Evolutionary conservation across 1,140 invertebrate species (phyloP).

Genomic region (Tenebrio molitor): DNA sequence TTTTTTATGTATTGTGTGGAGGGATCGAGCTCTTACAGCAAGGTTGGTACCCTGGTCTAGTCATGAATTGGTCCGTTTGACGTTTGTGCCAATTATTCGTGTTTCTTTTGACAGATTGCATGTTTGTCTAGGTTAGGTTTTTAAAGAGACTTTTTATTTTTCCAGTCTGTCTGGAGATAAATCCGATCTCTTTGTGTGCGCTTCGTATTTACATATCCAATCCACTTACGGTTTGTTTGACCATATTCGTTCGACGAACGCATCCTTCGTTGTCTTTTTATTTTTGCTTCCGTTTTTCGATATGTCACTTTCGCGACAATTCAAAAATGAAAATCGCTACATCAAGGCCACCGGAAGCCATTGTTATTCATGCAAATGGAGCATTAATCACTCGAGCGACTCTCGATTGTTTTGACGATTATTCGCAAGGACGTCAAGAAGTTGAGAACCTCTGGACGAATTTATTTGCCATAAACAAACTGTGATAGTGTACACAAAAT

Average conservation of each 20-base stretch:
- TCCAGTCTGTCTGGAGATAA: constrained; percentile 5
- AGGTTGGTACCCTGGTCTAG: too few relatives aligned
- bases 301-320: background rate
- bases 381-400: constrained; percentile 6
- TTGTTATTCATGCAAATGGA: constrained; percentile 16
- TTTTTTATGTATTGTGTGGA: constrained; percentile 56
- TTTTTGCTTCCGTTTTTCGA: background rate
- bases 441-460: background rate
- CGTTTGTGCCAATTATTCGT: constrained; percentile 9
- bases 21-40: constrained; percentile 47
- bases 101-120: constrained; percentile 43
- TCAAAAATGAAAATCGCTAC: background rate
- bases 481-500: constrained; percentile 2
- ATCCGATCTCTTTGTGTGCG: constrained; percentile 9
- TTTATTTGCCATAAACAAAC: background rate
- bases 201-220: constrained; percentile 22
- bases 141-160: constrained; percentile 30
- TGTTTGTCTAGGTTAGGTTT: constrained; percentile 32
- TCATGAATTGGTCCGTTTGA: too few relatives aligned
- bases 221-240: too few relatives aligned
- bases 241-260: background rate
- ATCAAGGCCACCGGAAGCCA: constrained; percentile 11
- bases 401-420: background rate
- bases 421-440: background rate
- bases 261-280: background rate